Evolutionary conservation across 92 coral and sea anemone genomes (phyloP).

Genomic region (Bergia puertoricense): DNA sequence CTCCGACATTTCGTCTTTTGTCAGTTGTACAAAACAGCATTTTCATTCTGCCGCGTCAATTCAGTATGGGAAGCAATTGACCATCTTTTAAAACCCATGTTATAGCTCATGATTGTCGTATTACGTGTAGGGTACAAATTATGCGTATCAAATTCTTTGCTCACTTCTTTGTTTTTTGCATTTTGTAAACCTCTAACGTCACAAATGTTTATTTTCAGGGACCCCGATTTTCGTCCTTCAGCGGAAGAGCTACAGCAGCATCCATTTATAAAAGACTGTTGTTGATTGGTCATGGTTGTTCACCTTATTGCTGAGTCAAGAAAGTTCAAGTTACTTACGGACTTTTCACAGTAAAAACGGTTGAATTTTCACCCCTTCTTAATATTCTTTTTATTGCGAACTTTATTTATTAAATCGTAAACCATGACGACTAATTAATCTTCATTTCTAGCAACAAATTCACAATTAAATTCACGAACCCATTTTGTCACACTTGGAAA

Average conservation of each 20-base stretch:
- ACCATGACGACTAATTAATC: too few relatives aligned
- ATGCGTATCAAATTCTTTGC: background rate
- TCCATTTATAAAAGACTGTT: slow-evolving; percentile 55
- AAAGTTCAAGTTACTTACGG: background rate
- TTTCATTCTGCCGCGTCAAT: too few relatives aligned
- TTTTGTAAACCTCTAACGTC: background rate
- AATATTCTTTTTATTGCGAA: too few relatives aligned
- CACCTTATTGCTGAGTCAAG: background rate
- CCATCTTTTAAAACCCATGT: background rate
- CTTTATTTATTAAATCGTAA: too few relatives aligned
- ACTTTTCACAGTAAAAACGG: background rate
- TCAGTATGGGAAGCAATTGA: too few relatives aligned
- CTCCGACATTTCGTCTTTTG: too few relatives aligned
- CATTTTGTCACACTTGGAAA: background rate
- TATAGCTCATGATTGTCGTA: too few relatives aligned
- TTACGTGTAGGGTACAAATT: background rate
- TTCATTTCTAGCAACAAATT: background rate
- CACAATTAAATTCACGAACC: background rate
- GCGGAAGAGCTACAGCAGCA: slow-evolving; percentile 76
- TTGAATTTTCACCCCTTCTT: background rate
- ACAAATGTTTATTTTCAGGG: slow-evolving; percentile 41
- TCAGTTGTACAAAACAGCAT: too few relatives aligned
- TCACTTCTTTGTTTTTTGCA: background rate
- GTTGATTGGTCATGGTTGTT: background rate
- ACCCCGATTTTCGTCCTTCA: slow-evolving; percentile 78